Conservation (phyloP, 2,888 invertebrate species). For the Sialis fuliginosa region DNA sequence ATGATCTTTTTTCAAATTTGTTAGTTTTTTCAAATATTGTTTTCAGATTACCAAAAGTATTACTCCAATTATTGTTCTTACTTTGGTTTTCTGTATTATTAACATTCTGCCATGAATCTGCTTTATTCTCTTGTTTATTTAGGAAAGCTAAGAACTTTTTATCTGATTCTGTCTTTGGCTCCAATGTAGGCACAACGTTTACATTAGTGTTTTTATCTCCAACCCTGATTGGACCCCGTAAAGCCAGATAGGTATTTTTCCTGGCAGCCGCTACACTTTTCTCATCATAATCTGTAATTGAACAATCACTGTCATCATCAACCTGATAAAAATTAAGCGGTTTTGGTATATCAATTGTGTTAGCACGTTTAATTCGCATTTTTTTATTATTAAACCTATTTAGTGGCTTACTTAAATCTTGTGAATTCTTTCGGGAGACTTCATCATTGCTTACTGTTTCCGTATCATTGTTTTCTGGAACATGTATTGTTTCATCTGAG, state of each 20-base stretch:
- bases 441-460: constrained; percentile 6
- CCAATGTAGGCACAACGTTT: constrained; percentile 44
- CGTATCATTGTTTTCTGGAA: background rate
- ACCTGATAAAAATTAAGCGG: constrained; percentile 30
- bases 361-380: constrained; percentile 68
- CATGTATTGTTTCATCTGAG: background rate
- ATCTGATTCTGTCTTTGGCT: constrained; percentile 73
- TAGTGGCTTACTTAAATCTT: constrained; percentile 19
- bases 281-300: constrained; percentile 19
- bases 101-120: constrained; percentile 6
- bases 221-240: constrained; percentile 39
- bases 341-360: constrained; percentile 77
- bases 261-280: constrained; percentile 18
- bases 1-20: constrained; percentile 21
- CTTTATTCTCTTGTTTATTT: constrained; percentile 44
- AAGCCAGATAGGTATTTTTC: constrained; percentile 25
- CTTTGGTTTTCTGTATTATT: constrained; percentile 1
- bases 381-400: constrained; percentile 43
- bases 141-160: constrained; percentile 69
- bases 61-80: constrained; percentile 54
- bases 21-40: constrained; percentile 51
- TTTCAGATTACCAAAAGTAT: constrained; percentile 67
- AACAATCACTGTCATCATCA: constrained; percentile 22
- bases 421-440: constrained; percentile 8
- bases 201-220: constrained; percentile 20